Percentiles rank a stretch among this genome's conserved stretches.
Conservation (phyloP, 2,888 invertebrate genomes). For the Melieria picta region DNA sequence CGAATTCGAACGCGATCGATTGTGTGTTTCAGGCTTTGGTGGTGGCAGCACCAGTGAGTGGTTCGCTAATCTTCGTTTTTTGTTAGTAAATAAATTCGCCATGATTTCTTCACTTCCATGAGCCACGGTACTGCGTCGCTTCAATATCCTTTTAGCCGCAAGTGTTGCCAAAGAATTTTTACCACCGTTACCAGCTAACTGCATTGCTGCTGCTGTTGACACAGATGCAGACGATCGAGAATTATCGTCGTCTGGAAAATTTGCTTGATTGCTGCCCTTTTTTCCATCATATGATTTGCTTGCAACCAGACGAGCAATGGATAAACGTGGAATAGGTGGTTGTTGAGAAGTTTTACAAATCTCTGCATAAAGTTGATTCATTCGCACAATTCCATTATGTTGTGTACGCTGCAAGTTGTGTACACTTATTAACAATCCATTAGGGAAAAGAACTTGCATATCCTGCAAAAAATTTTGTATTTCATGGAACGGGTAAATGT, state of each 20-base stretch:
- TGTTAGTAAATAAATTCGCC: constrained; percentile 2
- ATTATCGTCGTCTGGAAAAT: background rate
- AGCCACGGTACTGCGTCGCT: constrained; percentile 49
- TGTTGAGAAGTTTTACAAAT: constrained; percentile 49
- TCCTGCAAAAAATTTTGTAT: constrained; percentile 50
- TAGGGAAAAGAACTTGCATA: constrained; percentile 56
- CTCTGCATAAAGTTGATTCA: constrained; percentile 50
- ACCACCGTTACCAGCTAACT: constrained; percentile 25
- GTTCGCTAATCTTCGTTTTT: constrained; percentile 39
- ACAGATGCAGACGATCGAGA: background rate
- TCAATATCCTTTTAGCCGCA: constrained; percentile 44
- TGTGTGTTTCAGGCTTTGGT: background rate
- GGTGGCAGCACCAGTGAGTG: constrained; percentile 1
- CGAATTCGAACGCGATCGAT: background rate
- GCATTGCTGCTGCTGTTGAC: constrained; percentile 27
- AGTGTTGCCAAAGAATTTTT: constrained; percentile 2
- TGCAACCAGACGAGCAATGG: constrained; percentile 51
- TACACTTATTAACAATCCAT: constrained; percentile 56
- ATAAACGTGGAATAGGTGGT: constrained; percentile 55
- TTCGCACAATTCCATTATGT: constrained; percentile 43
- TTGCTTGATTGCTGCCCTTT: constrained; percentile 22
- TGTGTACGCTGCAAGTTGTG: constrained; percentile 50
- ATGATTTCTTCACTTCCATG: constrained; percentile 39
- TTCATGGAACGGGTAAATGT: constrained; percentile 44
- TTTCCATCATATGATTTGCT: constrained; percentile 47